Conservation (phyloP, 2,113 vertebrate species). For the Gadus chalcogrammus region DNA sequence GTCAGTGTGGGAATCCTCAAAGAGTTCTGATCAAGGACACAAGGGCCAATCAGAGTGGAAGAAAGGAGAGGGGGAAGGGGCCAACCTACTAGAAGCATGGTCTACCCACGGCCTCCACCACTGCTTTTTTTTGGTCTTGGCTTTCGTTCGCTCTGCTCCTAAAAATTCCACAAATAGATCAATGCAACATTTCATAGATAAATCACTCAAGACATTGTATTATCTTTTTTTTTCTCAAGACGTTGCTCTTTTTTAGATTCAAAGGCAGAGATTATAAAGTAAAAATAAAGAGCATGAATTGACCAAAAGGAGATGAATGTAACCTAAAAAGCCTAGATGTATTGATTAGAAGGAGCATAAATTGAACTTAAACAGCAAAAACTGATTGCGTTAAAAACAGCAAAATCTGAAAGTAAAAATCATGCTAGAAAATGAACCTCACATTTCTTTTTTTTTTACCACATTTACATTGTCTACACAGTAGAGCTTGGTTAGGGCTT, state of each 20-base stretch:
- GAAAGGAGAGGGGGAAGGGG: conserved; percentile 76
- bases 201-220: conserved; percentile 60
- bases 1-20: conserved; percentile 72
- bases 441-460: neutral
- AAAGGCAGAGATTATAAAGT: conserved; percentile 1
- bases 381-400: too few species aligned
- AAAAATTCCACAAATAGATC: conserved; percentile 96
- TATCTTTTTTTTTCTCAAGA: conserved; percentile 10
- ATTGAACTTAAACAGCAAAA: too few species aligned
- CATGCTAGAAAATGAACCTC: neutral
- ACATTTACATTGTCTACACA: neutral
- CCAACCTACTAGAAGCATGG: conserved; percentile 99
- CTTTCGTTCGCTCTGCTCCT: conserved; percentile 97
- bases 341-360: neutral
- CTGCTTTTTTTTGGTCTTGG: conserved; percentile 99
- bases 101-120: conserved; percentile 99
- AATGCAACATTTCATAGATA: conserved; percentile 75
- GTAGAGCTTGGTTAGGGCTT: neutral
- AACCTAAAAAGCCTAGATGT: neutral
- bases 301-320: neutral
- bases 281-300: neutral
- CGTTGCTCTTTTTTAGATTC: conserved; percentile 23
- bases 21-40: conserved; percentile 99
- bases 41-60: conserved; percentile 85
- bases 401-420: too few species aligned